Conservation (phyloP, 23 tunicate species). For the Ascidia mentula region DNA sequence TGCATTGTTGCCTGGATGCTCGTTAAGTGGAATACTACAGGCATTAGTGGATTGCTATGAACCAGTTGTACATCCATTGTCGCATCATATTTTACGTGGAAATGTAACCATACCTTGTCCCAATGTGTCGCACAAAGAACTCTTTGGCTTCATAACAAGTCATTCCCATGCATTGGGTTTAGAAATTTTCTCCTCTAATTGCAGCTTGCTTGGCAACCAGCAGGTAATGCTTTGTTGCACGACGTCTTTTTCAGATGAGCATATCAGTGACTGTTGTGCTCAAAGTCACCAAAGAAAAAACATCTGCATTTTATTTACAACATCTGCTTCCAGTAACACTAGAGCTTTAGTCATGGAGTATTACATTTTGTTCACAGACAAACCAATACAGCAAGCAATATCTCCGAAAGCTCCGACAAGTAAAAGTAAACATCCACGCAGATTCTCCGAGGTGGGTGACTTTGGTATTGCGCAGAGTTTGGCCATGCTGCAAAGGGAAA, state of each 20-base stretch:
- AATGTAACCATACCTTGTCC: slow-evolving; percentile 17
- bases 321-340: not conserved
- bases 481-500: not conserved
- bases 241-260: not conserved
- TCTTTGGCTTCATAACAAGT: slow-evolving; percentile 19
- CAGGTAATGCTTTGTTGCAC: slow-evolving; percentile 3
- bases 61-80: slow-evolving; percentile 9
- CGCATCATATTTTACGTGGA: slow-evolving; percentile 24
- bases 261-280: slow-evolving; percentile 12
- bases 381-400: not conserved
- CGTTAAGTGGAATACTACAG: slow-evolving; percentile 36
- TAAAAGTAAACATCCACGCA: not conserved
- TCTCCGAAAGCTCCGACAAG: not conserved
- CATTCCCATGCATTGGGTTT: not conserved
- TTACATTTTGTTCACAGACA: slow-evolving; percentile 25
- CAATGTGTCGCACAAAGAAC: slow-evolving; percentile 21
- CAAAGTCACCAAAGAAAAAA: slow-evolving; percentile 16
- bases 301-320: slow-evolving; percentile 6
- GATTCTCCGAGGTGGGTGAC: slow-evolving; percentile 27
- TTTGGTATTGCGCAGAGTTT: not conserved
- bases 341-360: slow-evolving; percentile 18
- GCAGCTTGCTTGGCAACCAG: not conserved
- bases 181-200: not conserved
- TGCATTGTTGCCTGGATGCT: slow-evolving; percentile 24
- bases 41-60: slow-evolving; percentile 26